Evolutionary conservation across 2,888 invertebrate genomes (phyloP), one percentile per base, ranked within the genome.

Genomic region (Drosophila differens): DNA sequence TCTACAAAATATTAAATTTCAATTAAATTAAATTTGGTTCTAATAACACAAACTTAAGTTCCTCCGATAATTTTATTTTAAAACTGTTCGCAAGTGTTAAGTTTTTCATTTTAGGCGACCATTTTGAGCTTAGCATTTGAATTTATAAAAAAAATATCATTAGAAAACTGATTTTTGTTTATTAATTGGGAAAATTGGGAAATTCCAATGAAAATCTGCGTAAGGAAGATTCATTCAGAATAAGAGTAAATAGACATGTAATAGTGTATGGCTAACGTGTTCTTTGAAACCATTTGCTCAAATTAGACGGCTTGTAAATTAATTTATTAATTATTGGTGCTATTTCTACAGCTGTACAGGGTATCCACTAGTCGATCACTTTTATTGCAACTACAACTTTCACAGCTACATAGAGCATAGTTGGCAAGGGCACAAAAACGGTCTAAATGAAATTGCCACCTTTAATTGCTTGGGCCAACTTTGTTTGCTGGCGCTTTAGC

Each of bases 391-490:
- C 14, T n/a, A 39, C 19, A 63, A 37, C 28, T 49, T 61, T 54
- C 30, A 33, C 28, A 32, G 32, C 32, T 16, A 58, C 44, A 39
- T 28, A n/a, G 3, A 32, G n/a, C 32, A 39, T 30, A 57, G 44
- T 76, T 76, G 35, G n/a, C 41, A 60, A 14, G 55, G 53, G 32
- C 44, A 53, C 47, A 44, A 32, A 65, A 61, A 62, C 57, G 51
- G 66, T 61, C 57, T 54, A 74, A 82, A 79, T 69, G 68, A 68
- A 74, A 79, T 79, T 79, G 83, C 83, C 83, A 82, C 81, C 85
- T 88, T 84, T 87, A 85, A 90, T 85, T 90, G 89, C 70, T 74
- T 72, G 70, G 62, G 70, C 69, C 74, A 80, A 73, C 74, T 81
- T 76, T 70, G 76, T 81, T 67, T 59, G 35, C 25, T 47, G n/a